A percentile compares a stretch with the other conserved stretches of the same genome.
Evolutionary conservation across 37 sponge, comb jelly and placozoan species (phyloP).

Genomic region (Bolinopsis microptera): DNA sequence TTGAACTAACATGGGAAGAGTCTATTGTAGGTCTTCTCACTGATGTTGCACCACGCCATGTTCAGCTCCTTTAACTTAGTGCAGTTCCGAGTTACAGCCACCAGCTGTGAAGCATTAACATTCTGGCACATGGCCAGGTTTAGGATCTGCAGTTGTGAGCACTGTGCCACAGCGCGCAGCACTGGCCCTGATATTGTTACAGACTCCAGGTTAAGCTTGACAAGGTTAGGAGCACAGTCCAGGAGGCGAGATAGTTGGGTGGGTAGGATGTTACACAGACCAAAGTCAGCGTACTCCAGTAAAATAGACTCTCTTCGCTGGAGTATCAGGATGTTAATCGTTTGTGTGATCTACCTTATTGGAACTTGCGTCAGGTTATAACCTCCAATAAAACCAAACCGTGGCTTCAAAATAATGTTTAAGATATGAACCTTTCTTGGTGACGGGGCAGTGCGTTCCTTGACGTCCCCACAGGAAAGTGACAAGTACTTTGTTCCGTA

Average conservation of each 20-base stretch:
- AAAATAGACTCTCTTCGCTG: neutral
- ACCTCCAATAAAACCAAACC: too few relatives aligned
- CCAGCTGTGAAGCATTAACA: slow-evolving; percentile 10
- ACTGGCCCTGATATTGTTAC: neutral
- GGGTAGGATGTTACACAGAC: slow-evolving; percentile 36
- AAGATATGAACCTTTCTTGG: slow-evolving; percentile 40
- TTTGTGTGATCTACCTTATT: too few relatives aligned
- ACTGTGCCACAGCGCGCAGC: slow-evolving; percentile 5
- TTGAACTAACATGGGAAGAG: slow-evolving; percentile 38
- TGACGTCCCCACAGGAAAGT: slow-evolving; percentile 35
- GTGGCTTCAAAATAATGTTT: too few relatives aligned
- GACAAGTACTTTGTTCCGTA: slow-evolving; percentile 40
- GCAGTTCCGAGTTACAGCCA: slow-evolving; percentile 30
- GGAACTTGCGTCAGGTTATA: too few relatives aligned
- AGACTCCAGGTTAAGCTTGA: slow-evolving; percentile 26
- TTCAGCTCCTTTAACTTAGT: slow-evolving; percentile 1
- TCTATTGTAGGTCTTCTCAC: neutral
- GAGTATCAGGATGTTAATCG: too few relatives aligned
- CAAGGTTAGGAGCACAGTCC: slow-evolving; percentile 48
- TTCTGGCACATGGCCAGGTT: slow-evolving; percentile 56
- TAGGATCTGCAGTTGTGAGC: neutral
- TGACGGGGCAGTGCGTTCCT: neutral
- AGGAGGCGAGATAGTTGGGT: slow-evolving; percentile 3
- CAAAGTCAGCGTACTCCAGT: slow-evolving; percentile 27
- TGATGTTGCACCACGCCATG: slow-evolving; percentile 52